Base-by-base conservation (phyloP, 2,797 vertebrate genomes). In the Gadopsis marmoratus region DNA sequence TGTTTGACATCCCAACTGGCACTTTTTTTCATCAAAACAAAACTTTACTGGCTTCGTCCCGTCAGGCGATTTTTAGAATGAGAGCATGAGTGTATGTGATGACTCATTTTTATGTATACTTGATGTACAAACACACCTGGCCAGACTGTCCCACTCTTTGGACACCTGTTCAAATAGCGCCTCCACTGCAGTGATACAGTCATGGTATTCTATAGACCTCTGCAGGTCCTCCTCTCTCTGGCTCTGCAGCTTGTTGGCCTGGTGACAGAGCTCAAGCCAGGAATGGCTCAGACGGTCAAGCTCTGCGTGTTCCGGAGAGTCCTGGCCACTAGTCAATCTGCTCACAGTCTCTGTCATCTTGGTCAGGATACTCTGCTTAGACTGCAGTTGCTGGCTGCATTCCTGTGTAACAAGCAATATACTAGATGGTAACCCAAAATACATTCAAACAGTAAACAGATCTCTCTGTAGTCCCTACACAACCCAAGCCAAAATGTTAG, bases 121-220 rank as follows among this genome's bases (percentile, higher is more conserved):
- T 63, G 19, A 70, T 70, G 31, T 37, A 41, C 9, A 79, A 55
- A 84, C 88, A 41, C 70, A 98, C 98, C 98, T 98, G 91, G 97
- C 97, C 80, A 99, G 91, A 85, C 96, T 97, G 92, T 99, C 98
- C 98, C 98, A 99, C 87, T 99, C 97, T 66, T 96, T 97, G 67
- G 97, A 98, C 88, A 98, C 96, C 62, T 97, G 96, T 87, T 98
- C 97, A 77, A 99, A 96, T 85, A 98, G 95, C 29, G 86, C 92
- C 89, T 99, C 97, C 41, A 98, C 95, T 0, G 95, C 91, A 48
- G 90, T 93, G 82, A 99, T 95, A 7, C 94, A 93, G 72, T 96
- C 93, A 0, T 98, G 98, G 90, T 99, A 99, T 82, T 97, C 95
- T 53, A 87, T 92, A 0, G 97, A 96, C 84, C 97, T 96, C 92